A percentile compares a stretch with the other conserved stretches of the same genome.
These are phyloP conservation scores for Aratinga solstitialis DNA, from an alignment of 2,797 vertebrate genomes.

Conservation along the genomic window DNA sequence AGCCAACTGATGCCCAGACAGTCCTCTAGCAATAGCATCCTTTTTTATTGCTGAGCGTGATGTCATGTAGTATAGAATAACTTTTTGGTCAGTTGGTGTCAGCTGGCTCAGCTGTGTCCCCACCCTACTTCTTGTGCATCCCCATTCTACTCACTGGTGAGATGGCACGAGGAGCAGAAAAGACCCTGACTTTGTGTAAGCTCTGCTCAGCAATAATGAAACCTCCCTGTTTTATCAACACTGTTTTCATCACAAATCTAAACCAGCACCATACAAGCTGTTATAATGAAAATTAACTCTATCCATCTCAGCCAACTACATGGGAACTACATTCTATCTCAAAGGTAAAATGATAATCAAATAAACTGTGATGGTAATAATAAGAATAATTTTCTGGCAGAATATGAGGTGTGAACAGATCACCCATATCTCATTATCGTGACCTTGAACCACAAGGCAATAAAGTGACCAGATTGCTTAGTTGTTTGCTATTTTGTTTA, in stretches of 20 bases:
- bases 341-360: neutral
- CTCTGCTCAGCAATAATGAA: neutral
- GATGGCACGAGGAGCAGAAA: neutral
- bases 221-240: fast-evolving
- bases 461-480: neutral
- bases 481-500: neutral
- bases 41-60: neutral
- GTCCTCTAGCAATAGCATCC: neutral
- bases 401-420: neutral
- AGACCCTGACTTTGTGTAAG: neutral
- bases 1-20: neutral
- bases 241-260: neutral
- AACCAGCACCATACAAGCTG: neutral
- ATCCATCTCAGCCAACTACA: neutral
- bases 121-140: neutral
- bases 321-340: neutral
- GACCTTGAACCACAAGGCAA: neutral
- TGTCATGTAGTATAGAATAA: neutral
- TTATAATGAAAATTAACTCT: neutral
- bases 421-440: neutral
- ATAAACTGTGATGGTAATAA: neutral
- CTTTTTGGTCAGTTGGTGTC: neutral
- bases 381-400: neutral
- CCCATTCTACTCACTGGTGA: neutral
- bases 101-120: neutral